Evolutionary conservation across 2,888 invertebrate genomes (phyloP).

Genomic region (Smittia aterrima): DNA sequence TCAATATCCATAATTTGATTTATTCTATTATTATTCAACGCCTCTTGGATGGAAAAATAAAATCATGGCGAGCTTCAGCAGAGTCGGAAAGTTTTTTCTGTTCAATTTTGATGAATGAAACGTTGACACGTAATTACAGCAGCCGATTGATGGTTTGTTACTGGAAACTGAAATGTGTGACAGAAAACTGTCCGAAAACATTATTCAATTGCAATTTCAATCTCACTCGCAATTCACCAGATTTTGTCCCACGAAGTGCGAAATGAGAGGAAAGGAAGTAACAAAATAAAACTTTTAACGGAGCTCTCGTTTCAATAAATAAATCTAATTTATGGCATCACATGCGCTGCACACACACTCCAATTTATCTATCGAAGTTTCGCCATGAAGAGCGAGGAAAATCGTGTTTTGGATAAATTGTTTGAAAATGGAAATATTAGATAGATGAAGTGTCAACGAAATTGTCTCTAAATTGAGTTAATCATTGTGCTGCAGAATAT

Average conservation of each 20-base stretch:
- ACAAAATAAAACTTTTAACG: conserved; percentile 13
- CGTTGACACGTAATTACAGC: conserved; percentile 35
- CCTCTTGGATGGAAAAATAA: not conserved
- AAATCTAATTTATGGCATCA: conserved; percentile 6
- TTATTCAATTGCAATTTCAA: conserved; percentile 17
- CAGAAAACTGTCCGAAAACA: not conserved
- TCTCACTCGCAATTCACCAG: not conserved
- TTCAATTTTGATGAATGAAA: not conserved
- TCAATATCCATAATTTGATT: conserved; percentile 34
- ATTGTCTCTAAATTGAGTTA: conserved; percentile 35
- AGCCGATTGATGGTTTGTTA: conserved; percentile 35
- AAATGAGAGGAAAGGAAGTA: not conserved
- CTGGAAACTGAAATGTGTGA: not conserved
- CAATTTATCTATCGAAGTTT: not conserved
- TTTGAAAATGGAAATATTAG: conserved; percentile 28
- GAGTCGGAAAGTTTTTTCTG: not conserved
- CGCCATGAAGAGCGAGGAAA: not conserved
- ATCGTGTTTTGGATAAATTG: not conserved
- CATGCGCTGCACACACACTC: not conserved
- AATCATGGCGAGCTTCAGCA: not conserved
- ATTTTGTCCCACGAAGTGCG: too few relatives aligned
- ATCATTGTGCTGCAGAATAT: not conserved
- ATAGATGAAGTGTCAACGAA: conserved; percentile 24
- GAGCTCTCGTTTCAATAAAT: not conserved
- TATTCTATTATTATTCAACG: conserved; percentile 24